Percentiles rank a stretch among this genome's conserved stretches.
phyloP scores from a whole-genome alignment of 2,888 invertebrate species.

The Calameuta idolon region DNA sequence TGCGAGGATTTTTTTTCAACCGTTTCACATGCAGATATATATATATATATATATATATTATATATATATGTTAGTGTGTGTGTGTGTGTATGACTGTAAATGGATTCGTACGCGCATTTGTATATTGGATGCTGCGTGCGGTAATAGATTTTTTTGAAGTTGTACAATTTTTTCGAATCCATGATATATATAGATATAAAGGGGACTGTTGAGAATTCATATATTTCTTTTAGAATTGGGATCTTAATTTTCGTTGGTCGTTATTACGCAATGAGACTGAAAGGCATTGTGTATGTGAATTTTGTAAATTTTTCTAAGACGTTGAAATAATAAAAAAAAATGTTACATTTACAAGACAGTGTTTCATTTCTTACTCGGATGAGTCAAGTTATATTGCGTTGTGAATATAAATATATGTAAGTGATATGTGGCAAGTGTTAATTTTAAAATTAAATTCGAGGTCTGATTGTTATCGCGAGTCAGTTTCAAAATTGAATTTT shows the following conservation, averaged over 20 bases:
- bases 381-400: background rate
- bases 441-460: background rate
- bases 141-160: constrained; percentile 12
- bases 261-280: constrained; percentile 11
- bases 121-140: background rate
- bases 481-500: background rate
- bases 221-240: background rate
- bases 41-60: too few species aligned
- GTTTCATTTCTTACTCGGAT: background rate
- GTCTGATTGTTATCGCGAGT: background rate
- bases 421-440: background rate
- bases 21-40: too few species aligned
- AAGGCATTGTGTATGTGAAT: constrained; percentile 27
- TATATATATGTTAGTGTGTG: too few species aligned
- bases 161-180: constrained; percentile 20
- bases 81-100: background rate
- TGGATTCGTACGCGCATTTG: background rate
- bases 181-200: constrained; percentile 15
- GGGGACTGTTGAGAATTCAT: background rate
- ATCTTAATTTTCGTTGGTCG: background rate
- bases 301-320: constrained; percentile 46
- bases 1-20: too few species aligned
- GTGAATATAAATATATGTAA: background rate
- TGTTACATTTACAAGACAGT: background rate
- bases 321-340: constrained; percentile 42